These are phyloP conservation scores for Catharus fuscescens DNA, from an alignment of 2,113 vertebrate genomes.

Conservation along the genomic window DNA sequence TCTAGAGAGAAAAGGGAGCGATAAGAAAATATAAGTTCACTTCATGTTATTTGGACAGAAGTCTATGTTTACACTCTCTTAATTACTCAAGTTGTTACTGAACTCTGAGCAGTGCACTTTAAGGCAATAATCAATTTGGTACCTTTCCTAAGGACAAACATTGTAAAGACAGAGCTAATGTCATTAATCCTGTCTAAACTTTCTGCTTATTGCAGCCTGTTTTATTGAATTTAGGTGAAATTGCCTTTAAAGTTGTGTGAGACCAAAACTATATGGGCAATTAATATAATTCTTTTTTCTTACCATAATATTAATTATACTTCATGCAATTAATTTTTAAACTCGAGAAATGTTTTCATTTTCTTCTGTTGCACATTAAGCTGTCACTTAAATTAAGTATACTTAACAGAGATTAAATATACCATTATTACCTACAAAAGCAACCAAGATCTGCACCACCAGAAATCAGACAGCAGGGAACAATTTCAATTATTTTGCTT, in stretches of 20 bases:
- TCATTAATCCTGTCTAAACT: neutral
- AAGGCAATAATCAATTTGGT: neutral
- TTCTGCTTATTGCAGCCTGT: neutral
- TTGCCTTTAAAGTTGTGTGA: neutral
- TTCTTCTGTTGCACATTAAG: neutral
- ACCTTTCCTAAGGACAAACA: neutral
- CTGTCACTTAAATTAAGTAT: neutral
- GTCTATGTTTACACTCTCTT: neutral
- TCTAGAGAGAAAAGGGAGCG: neutral
- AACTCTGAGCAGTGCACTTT: neutral
- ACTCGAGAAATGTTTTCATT: neutral
- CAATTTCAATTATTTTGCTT: neutral
- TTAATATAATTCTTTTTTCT: neutral
- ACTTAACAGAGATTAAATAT: neutral
- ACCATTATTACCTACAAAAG: neutral
- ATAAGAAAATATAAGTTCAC: neutral
- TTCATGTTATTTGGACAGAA: neutral
- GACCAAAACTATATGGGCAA: neutral
- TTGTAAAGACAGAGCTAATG: neutral
- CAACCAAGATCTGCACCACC: neutral
- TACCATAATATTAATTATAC: neutral
- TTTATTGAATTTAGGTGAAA: neutral
- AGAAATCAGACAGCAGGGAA: neutral
- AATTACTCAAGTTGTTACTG: neutral
- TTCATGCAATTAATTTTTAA: neutral